Conservation (phyloP, 2,888 invertebrate species). For the Tetropium fuscum region DNA sequence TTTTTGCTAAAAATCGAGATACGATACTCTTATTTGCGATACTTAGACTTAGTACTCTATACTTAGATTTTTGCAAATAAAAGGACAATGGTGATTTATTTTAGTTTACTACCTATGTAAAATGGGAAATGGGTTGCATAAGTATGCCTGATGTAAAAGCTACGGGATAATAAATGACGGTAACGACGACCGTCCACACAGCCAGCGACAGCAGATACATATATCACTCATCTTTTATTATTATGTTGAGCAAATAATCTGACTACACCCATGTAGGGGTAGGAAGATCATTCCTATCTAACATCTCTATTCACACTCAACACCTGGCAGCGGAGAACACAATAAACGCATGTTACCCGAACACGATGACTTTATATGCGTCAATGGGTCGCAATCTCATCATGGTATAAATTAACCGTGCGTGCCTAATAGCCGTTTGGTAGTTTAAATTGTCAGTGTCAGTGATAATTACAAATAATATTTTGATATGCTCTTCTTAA, state of each 20-base stretch:
- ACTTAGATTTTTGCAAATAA: too few species aligned
- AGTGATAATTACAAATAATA: too few species aligned
- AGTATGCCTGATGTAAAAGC: too few species aligned
- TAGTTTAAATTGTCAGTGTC: too few species aligned
- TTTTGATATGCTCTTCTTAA: too few species aligned
- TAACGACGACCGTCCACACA: neutral
- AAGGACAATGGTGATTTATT: too few species aligned
- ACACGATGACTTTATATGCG: conserved; percentile 51
- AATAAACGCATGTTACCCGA: conserved; percentile 32
- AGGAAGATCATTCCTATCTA: conserved; percentile 50
- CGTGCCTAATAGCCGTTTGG: conserved; percentile 22
- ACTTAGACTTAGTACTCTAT: too few species aligned
- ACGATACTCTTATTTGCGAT: too few species aligned
- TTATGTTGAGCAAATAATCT: conserved; percentile 32
- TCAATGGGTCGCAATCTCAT: conserved; percentile 46
- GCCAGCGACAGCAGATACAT: conserved; percentile 17
- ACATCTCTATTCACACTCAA: conserved; percentile 49
- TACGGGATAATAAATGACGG: neutral
- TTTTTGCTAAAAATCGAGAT: too few species aligned
- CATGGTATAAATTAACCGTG: conserved; percentile 32
- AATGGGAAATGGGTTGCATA: too few species aligned
- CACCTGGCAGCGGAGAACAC: conserved; percentile 45
- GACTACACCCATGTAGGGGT: conserved; percentile 46
- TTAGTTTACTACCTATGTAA: too few species aligned
- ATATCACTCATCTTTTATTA: conserved; percentile 22